Evolutionary conservation across 2,113 vertebrate genomes (phyloP), one percentile per base, ranked within the genome.

Genomic region (Prietella phreatophila): DNA sequence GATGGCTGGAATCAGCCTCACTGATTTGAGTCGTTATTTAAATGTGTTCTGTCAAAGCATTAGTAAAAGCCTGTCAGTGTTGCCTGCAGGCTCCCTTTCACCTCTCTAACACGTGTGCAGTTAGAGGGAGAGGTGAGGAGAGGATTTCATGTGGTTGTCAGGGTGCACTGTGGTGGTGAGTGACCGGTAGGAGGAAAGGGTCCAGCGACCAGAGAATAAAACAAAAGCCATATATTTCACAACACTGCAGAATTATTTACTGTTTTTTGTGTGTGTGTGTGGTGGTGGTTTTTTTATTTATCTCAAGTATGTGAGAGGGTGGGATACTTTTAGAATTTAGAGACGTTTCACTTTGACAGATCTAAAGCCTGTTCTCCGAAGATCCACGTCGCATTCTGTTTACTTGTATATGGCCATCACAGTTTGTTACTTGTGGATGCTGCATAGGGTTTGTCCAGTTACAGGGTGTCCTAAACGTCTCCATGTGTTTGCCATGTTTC

Each of bases 101-200:
- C 60, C 79, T 69, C 69, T 30, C 55, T 10, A 47, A 71, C 56
- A 86, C 47, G 8, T 20, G 63, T 61, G 76, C 82, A 71, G 19
- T 39, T 19, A 39, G 42, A 47, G 42, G 42, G 42, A 47, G 11
- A 27, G n/a, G 30, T 11, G 25, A 65, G 30, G 60, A 20, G 42
- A 61, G 73, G 55, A 63, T 78, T 82, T 86, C 58, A 65, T 80
- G 58, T 88, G 30, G 50, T 63, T 88, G 69, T 86, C 83, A 78
- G 86, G 80, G 80, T 39, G 36, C 83, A 61, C 47, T 67, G 22
- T 76, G 69, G 60, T 65, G 53, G 17, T 69, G 83, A 89, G 50
- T 86, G 88, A 89, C 86, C 67, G 69, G 25, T 15, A 56, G 83
- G 19, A 47, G 20, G 30, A 61, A 55, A 75, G 9, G 50, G 36